Base-by-base conservation (phyloP, 2,888 invertebrate species). In the Drosophila affinis region DNA sequence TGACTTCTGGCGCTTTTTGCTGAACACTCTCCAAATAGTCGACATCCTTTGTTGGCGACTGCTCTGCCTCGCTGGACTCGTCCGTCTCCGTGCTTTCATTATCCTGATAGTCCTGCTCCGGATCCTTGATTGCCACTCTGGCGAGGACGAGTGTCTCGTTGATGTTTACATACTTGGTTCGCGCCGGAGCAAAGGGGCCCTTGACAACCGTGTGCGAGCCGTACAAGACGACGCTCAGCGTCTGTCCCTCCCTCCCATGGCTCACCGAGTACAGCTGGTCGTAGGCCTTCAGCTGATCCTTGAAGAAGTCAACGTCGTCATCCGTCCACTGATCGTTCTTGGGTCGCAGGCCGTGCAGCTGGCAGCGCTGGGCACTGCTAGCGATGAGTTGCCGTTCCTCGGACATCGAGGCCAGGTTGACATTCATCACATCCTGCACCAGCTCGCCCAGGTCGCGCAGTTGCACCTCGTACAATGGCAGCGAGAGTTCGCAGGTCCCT, bases 341-440 rank as follows among this genome's bases (percentile, higher is more conserved):
- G 0, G 97, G 95, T 27, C 93, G 91, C 10, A 97, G 93, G 21
- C 95, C 95, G 2, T 94, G 94, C 56, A 97, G 89, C 87, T 95
- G 95, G 72, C 97, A 95, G 76, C 94, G 94, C 24, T 95, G 92
- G 0, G 94, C 94, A 0, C 94, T 94, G 67, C 94, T 93, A 0
- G 94, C 93, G 1, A 93, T 90, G 0, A 90, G 89, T 9, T 91
- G 86, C 72, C 95, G 95, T 9, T 93, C 90, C 0, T 91, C 80
- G 12, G 93, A 89, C 5, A 96, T 91, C 2, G 0, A 86, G 57
- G 0, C 91, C 88, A 14, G 95, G 92, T 1, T 91, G 92, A 75
- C 94, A 93, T 9, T 4, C 3, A 24, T 7, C 1, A 85, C 61
- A 10, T 21, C 47, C 3, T 9, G 29, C 3, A 93, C 91, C 52